Conservation (phyloP, 2,113 vertebrate genomes). For the Puntigrus tetrazona region DNA sequence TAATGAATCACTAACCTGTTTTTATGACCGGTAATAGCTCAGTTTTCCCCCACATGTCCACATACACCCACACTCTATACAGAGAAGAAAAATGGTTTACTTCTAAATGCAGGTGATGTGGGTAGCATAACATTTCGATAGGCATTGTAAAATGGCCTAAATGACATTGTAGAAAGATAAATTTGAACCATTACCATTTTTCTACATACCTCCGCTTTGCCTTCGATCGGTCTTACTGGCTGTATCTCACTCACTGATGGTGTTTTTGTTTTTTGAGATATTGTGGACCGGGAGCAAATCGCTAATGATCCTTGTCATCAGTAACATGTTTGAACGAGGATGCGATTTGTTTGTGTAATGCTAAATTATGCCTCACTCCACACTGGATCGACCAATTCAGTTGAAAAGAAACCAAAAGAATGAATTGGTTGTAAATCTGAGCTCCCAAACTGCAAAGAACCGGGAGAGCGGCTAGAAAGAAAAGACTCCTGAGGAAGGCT, state of each 20-base stretch:
- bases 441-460: neutral
- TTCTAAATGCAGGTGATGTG: conserved; percentile 4
- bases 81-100: conserved; percentile 12
- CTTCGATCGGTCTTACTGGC: neutral
- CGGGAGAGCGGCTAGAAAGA: neutral
- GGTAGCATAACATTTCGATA: conserved; percentile 12
- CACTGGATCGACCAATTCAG: neutral
- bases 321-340: conserved; percentile 15
- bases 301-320: conserved; percentile 36
- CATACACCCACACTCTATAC: conserved; percentile 20
- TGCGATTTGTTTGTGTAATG: neutral
- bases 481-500: neutral
- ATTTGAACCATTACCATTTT: conserved; percentile 11
- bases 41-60: neutral
- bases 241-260: neutral
- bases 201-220: neutral
- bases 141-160: neutral
- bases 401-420: neutral
- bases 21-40: conserved; percentile 9
- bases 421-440: neutral
- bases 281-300: conserved; percentile 21
- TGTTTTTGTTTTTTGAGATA: conserved; percentile 33
- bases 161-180: neutral
- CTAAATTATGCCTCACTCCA: neutral
- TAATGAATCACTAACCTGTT: conserved; percentile 2